Percentiles rank a stretch among this genome's conserved stretches.
Evolutionary conservation across 92 coral and sea anemone genomes (phyloP).

Genomic region (Porites rus): DNA sequence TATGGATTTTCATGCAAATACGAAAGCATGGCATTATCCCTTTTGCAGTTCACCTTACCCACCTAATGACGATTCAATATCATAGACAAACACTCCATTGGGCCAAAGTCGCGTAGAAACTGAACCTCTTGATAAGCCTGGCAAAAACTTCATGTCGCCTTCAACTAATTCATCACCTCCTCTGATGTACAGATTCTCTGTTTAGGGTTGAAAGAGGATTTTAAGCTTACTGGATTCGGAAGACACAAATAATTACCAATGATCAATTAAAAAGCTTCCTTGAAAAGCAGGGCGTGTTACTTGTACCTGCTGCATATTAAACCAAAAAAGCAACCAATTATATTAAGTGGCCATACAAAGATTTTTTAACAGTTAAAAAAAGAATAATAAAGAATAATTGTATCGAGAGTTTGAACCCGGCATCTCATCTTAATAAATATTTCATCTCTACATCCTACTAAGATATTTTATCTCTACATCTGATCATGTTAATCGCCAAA

Average conservation of each 20-base stretch:
- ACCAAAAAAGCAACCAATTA: no score
- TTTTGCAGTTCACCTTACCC: neutral
- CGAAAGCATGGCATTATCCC: neutral
- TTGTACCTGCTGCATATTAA: no score
- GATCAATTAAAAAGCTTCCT: neutral
- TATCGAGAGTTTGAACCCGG: no score
- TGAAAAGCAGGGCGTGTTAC: neutral
- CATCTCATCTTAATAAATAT: no score
- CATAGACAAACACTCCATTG: conserved; percentile 36
- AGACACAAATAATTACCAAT: neutral
- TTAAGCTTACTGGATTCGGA: neutral
- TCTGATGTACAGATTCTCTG: conserved; percentile 11
- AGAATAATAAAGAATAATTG: no score
- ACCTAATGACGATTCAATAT: conserved; percentile 30
- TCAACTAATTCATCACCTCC: conserved; percentile 18
- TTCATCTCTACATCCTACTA: no score
- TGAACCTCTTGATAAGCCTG: conserved; percentile 21
- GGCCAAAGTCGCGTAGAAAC: conserved; percentile 12
- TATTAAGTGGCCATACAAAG: no score
- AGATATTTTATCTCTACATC: no score
- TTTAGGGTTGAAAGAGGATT: neutral
- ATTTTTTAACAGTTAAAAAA: no score
- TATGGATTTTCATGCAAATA: no score
- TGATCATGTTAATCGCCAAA: no score
- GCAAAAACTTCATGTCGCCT: conserved; percentile 32